phyloP scores from a whole-genome alignment of 2,113 vertebrate species.

The Xenopus borealis region DNA sequence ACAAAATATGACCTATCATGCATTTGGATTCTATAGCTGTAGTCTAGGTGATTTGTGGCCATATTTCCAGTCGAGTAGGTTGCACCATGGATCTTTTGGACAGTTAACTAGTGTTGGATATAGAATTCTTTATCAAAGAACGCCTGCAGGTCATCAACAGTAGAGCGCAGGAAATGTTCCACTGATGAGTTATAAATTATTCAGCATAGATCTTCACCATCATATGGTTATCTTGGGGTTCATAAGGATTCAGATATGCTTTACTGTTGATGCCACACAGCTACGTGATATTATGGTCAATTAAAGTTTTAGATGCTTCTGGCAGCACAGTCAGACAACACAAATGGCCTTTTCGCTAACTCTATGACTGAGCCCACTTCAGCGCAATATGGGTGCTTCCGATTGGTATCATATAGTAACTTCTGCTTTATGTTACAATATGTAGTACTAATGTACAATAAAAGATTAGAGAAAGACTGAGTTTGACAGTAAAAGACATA shows the following conservation, averaged over 20 bases:
- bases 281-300: slow-evolving; percentile 12
- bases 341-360: not conserved
- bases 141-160: not conserved
- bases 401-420: not conserved
- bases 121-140: too few relatives aligned
- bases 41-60: not conserved
- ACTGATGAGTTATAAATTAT: not conserved
- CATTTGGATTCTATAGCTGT: too few relatives aligned
- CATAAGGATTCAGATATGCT: not conserved
- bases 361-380: not conserved
- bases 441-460: too few relatives aligned
- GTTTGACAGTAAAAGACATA: too few relatives aligned
- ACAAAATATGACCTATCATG: too few relatives aligned
- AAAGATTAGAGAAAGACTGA: too few relatives aligned
- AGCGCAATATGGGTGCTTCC: not conserved
- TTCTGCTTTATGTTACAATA: not conserved
- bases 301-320: slow-evolving; percentile 18
- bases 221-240: not conserved
- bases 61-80: not conserved
- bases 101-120: too few relatives aligned
- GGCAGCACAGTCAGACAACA: not conserved
- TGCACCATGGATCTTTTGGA: not conserved
- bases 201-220: not conserved
- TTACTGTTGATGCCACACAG: slow-evolving; percentile 6
- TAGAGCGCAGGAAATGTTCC: not conserved